Evolutionary conservation across 2,888 invertebrate species (phyloP).

Genomic region (Drosophila leonis): DNA sequence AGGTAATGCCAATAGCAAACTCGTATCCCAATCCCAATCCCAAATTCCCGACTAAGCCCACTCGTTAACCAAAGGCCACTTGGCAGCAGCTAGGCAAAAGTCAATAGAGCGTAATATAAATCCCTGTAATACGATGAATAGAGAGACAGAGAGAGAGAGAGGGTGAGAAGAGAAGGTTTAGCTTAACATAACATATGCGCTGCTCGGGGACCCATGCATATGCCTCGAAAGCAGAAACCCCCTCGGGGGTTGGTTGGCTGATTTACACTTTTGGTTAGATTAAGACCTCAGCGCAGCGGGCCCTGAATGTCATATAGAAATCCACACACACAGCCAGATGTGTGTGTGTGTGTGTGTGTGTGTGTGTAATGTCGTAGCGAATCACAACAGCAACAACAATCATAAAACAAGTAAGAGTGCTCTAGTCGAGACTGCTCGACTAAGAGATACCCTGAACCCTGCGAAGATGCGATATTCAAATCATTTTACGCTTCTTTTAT

Average conservation of each 20-base stretch:
- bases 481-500: too few relatives aligned
- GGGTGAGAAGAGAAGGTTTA: constrained; percentile 4
- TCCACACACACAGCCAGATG: not conserved
- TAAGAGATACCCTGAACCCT: too few relatives aligned
- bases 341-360: constrained; percentile 5
- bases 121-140: constrained; percentile 68
- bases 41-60: constrained; percentile 62
- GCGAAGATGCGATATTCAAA: too few relatives aligned
- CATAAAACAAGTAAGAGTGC: too few relatives aligned
- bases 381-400: constrained; percentile 82
- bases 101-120: constrained; percentile 82
- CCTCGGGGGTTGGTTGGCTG: constrained; percentile 63
- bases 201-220: constrained; percentile 51
- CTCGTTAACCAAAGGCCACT: constrained; percentile 72
- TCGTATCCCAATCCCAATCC: constrained; percentile 29
- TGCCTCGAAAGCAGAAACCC: constrained; percentile 60
- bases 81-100: constrained; percentile 69
- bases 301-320: constrained; percentile 32
- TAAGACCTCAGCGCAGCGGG: constrained; percentile 82
- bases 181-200: constrained; percentile 44
- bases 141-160: constrained; percentile 4
- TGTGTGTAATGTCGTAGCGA: constrained; percentile 74
- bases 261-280: constrained; percentile 84
- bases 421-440: too few relatives aligned
- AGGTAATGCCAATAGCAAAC: constrained; percentile 25